Percentiles rank a stretch among this genome's conserved stretches.
phyloP scores from a whole-genome alignment of 2,113 vertebrate genomes.

The Tragulus kanchil region DNA sequence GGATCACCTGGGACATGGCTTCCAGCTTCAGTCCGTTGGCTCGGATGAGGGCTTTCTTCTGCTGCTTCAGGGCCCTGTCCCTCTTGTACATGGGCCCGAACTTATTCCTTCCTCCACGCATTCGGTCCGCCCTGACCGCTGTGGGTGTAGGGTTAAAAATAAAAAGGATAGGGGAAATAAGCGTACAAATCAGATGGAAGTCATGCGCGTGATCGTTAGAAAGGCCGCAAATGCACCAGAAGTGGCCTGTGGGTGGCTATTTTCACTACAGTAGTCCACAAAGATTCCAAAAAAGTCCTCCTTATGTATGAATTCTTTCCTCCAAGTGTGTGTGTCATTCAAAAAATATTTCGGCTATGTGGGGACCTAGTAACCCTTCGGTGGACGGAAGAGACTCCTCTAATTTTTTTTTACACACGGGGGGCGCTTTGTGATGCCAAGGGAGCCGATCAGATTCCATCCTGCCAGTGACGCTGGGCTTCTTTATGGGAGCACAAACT shows the following conservation, averaged over 20 bases:
- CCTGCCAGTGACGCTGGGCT: background rate
- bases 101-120: slow-evolving; percentile 98
- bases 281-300: slow-evolving; percentile 3
- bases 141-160: background rate
- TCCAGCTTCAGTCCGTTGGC: slow-evolving; percentile 99
- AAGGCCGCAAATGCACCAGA: slow-evolving; percentile 52
- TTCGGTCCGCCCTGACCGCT: slow-evolving; percentile 98
- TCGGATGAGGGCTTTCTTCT: slow-evolving; percentile 98
- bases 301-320: slow-evolving; percentile 70
- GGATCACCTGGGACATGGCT: slow-evolving; percentile 98
- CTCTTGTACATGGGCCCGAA: slow-evolving; percentile 99
- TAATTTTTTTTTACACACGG: slow-evolving; percentile 44
- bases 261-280: slow-evolving; percentile 29
- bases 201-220: background rate
- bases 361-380: slow-evolving; percentile 42
- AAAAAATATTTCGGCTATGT: slow-evolving; percentile 65
- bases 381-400: background rate
- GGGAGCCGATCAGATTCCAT: background rate
- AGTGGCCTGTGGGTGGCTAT: background rate
- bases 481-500: background rate
- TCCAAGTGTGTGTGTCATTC: slow-evolving; percentile 58
- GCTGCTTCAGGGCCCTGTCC: slow-evolving; percentile 98
- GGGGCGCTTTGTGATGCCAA: background rate
- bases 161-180: slow-evolving; percentile 37
- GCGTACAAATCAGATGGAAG: background rate